Conservation (phyloP, 2,113 vertebrate species). For the Prietella phreatophila region DNA sequence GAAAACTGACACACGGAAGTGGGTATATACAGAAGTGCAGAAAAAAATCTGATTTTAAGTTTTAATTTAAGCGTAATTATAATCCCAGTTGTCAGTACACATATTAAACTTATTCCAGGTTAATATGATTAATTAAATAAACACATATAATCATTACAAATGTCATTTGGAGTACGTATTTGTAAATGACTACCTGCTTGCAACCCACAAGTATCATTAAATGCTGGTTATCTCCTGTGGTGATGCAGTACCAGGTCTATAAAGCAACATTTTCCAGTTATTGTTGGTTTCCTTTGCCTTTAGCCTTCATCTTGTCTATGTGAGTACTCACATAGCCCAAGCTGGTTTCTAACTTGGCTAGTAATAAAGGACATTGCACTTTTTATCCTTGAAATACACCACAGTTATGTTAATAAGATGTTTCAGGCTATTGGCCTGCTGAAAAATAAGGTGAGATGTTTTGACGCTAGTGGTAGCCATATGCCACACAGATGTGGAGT, state of each 20-base stretch:
- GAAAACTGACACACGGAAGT: background rate
- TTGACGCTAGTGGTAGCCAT: background rate
- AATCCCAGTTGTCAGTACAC: background rate
- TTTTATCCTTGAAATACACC: background rate
- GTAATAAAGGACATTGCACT: conserved; percentile 3
- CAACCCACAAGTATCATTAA: background rate
- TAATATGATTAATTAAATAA: background rate
- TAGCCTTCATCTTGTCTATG: background rate
- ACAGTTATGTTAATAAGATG: background rate
- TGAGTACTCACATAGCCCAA: background rate
- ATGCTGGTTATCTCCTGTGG: background rate
- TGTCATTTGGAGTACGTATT: background rate
- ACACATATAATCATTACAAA: background rate
- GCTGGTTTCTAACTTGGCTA: background rate
- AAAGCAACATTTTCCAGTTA: background rate
- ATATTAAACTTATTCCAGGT: background rate
- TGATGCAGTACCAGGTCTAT: background rate
- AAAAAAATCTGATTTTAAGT: background rate
- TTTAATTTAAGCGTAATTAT: background rate
- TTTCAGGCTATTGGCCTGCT: background rate
- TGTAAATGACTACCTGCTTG: background rate
- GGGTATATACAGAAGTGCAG: background rate
- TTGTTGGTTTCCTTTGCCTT: background rate
- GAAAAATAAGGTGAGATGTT: background rate
- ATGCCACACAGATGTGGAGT: background rate